Conservation (phyloP, 2,797 vertebrate species). For the Gambelia wislizenii region DNA sequence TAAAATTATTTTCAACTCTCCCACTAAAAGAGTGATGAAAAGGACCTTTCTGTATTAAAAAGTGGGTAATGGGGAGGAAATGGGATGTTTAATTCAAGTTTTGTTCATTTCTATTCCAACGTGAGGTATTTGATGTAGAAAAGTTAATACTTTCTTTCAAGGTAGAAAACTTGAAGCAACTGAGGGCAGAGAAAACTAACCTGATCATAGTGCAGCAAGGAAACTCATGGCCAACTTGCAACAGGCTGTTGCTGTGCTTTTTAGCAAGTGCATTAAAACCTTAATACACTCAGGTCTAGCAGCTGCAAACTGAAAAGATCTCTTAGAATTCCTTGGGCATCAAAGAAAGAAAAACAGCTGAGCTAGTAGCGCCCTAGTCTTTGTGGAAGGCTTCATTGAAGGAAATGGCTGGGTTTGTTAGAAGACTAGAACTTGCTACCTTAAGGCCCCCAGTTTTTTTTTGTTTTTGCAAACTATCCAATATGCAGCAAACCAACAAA, state of each 20-base stretch:
- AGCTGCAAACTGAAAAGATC: neutral
- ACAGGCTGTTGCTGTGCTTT: slow-evolving; percentile 32
- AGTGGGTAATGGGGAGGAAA: slow-evolving; percentile 27
- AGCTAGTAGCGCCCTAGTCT: slow-evolving; percentile 47
- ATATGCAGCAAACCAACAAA: slow-evolving; percentile 4
- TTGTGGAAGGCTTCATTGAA: slow-evolving; percentile 38
- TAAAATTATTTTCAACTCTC: slow-evolving; percentile 62
- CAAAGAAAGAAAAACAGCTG: slow-evolving; percentile 39
- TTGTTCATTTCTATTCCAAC: slow-evolving; percentile 73
- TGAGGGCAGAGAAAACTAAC: slow-evolving; percentile 23
- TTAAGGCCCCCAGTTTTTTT: slow-evolving; percentile 40
- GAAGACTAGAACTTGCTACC: slow-evolving; percentile 41
- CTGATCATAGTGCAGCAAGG: slow-evolving; percentile 16
- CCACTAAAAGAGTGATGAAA: slow-evolving; percentile 42
- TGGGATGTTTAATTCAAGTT: slow-evolving; percentile 77
- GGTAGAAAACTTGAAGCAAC: slow-evolving; percentile 40
- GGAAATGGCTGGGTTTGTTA: slow-evolving; percentile 35
- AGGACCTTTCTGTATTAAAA: slow-evolving; percentile 52
- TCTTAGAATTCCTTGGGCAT: slow-evolving; percentile 18
- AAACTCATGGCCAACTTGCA: slow-evolving; percentile 36
- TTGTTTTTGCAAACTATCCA: slow-evolving; percentile 33
- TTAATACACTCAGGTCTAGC: neutral
- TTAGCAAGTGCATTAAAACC: slow-evolving; percentile 36
- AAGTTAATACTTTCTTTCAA: slow-evolving; percentile 64
- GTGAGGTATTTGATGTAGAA: slow-evolving; percentile 80